Conservation (phyloP, 2,113 vertebrate genomes). For the Piaya cayana region DNA sequence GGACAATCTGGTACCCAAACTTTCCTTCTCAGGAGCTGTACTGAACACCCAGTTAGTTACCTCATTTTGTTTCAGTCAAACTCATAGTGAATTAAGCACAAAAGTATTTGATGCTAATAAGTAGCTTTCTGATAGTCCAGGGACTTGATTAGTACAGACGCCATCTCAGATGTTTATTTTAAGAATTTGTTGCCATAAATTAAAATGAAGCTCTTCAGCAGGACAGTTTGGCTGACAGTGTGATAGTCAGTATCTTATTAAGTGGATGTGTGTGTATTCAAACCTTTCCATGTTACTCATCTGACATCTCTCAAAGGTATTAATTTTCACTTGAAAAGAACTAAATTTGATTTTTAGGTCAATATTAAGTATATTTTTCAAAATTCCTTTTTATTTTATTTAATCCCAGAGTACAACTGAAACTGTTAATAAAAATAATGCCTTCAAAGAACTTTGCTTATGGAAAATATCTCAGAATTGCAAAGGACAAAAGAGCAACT, state of each 20-base stretch:
- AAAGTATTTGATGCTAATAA: slow-evolving; percentile 11
- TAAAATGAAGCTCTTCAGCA: not conserved
- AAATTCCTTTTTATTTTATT: not conserved
- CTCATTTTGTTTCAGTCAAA: not conserved
- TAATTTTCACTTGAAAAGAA: not conserved
- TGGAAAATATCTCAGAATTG: not conserved
- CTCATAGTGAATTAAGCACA: not conserved
- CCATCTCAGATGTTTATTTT: slow-evolving; percentile 7
- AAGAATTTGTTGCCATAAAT: not conserved
- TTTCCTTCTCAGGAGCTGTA: not conserved
- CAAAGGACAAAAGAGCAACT: not conserved
- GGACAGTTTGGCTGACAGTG: not conserved
- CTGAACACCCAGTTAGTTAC: not conserved
- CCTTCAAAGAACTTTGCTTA: not conserved
- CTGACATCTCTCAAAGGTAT: not conserved
- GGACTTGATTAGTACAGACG: not conserved
- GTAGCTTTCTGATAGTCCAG: slow-evolving; percentile 2
- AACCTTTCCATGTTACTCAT: not conserved
- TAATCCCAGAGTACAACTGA: not conserved
- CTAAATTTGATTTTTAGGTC: not conserved
- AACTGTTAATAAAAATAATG: not conserved
- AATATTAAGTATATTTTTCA: not conserved
- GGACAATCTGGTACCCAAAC: not conserved
- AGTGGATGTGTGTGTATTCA: not conserved
- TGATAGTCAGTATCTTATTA: not conserved